Conservation (phyloP, 2,888 invertebrate species). For the Seira ritae region DNA sequence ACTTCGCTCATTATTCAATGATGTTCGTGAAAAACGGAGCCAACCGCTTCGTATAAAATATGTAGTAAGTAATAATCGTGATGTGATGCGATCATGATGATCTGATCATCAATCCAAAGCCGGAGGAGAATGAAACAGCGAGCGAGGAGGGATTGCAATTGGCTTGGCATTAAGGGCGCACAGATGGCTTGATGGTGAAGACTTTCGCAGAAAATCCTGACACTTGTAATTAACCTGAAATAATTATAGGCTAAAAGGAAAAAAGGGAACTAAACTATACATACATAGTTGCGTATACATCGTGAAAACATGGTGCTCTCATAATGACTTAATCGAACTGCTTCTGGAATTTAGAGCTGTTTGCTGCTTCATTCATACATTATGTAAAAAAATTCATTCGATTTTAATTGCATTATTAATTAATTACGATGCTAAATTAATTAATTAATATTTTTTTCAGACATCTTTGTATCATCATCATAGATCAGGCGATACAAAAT, state of each 20-base stretch:
- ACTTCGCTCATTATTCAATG: too few species aligned
- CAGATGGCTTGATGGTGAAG: constrained; percentile 34
- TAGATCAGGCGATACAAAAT: constrained; percentile 17
- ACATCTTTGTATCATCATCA: not conserved
- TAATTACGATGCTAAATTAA: not conserved
- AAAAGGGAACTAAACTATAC: not conserved
- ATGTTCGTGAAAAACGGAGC: too few species aligned
- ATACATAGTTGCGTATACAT: not conserved
- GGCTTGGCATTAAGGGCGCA: too few species aligned
- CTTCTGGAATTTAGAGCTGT: constrained; percentile 55
- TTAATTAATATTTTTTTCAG: not conserved
- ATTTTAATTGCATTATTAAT: constrained; percentile 5
- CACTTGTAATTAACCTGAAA: constrained; percentile 49
- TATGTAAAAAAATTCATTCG: not conserved
- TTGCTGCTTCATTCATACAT: not conserved
- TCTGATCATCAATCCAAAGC: too few species aligned
- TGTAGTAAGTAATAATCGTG: too few species aligned
- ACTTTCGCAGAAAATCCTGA: constrained; percentile 48
- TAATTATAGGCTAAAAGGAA: constrained; percentile 35
- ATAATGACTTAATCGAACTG: constrained; percentile 47
- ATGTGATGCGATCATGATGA: too few species aligned
- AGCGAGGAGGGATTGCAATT: too few species aligned
- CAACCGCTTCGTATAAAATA: too few species aligned
- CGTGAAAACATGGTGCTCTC: constrained; percentile 17
- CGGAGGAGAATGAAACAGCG: too few species aligned